These are phyloP conservation scores for Odobenus rosmarus DNA, from an alignment of 2,113 vertebrate genomes.

Conservation along the genomic window DNA sequence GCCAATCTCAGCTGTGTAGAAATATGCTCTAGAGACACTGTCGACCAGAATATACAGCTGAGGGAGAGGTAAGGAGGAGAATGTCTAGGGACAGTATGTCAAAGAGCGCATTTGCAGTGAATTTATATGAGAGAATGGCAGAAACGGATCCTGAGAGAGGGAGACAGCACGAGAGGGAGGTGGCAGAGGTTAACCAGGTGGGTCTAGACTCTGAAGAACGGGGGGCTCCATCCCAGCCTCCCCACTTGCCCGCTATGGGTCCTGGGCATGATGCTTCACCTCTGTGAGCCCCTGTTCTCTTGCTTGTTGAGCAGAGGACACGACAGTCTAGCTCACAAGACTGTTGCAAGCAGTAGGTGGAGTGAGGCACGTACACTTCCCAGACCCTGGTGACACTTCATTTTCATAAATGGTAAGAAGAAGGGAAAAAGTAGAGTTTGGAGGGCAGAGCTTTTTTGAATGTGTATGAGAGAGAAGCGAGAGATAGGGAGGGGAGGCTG, in stretches of 20 bases:
- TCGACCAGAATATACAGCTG: fast-evolving
- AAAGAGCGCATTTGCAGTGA: background rate
- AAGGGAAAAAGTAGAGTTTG: background rate
- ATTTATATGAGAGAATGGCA: background rate
- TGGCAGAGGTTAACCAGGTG: background rate
- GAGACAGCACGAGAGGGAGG: background rate
- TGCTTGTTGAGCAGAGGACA: background rate
- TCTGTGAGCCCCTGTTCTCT: background rate
- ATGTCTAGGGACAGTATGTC: background rate
- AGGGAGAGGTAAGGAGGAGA: background rate
- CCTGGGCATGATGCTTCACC: fast-evolving
- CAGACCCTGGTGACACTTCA: background rate
- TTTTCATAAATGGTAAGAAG: background rate
- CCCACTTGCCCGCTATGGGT: fast-evolving
- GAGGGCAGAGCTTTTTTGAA: background rate
- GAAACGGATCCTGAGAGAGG: background rate
- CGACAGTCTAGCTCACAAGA: fast-evolving
- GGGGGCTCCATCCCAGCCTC: background rate
- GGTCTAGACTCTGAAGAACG: background rate
- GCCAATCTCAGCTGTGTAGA: background rate
- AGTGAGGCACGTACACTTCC: background rate
- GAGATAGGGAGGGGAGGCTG: background rate
- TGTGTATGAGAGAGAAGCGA: background rate
- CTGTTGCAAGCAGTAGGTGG: background rate
- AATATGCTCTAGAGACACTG: background rate